Evolutionary conservation across 2,113 vertebrate species (phyloP).

Genomic region (Embiotoca jacksoni): DNA sequence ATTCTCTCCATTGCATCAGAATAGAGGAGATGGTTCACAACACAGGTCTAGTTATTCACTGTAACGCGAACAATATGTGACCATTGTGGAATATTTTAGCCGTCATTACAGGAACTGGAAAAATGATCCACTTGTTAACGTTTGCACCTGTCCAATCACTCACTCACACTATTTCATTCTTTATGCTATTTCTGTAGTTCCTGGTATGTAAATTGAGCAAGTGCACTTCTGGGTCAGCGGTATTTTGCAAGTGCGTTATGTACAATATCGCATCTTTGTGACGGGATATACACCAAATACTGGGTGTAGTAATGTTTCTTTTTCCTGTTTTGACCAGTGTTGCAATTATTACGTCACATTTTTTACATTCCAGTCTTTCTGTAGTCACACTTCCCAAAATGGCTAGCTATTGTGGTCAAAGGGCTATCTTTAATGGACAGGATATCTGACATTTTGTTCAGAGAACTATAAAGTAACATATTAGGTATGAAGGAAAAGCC

Average conservation of each 20-base stretch:
- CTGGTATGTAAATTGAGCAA: conserved; percentile 57
- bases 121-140: conserved; percentile 1
- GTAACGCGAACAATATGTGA: neutral
- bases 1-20: conserved; percentile 32
- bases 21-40: conserved; percentile 3
- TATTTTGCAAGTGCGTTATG: conserved; percentile 54
- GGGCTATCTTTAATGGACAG: no score
- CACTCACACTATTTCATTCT: conserved; percentile 9
- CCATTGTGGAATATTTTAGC: neutral
- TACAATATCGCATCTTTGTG: conserved; percentile 14
- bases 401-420: neutral
- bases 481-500: neutral
- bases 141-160: conserved; percentile 14
- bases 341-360: conserved; percentile 25
- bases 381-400: conserved; percentile 23
- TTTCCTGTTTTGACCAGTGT: conserved; percentile 35
- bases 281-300: conserved; percentile 12
- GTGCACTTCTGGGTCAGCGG: conserved; percentile 52
- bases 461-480: neutral
- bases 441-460: neutral
- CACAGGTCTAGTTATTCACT: conserved; percentile 10
- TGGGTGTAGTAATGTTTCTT: conserved; percentile 38
- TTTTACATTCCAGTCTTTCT: conserved; percentile 19
- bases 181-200: conserved; percentile 48
- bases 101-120: conserved; percentile 16